Percentiles rank a stretch among this genome's conserved stretches.
These are phyloP conservation scores for Apeira syringaria DNA, from an alignment of 2,888 invertebrate genomes.

Conservation along the genomic window DNA sequence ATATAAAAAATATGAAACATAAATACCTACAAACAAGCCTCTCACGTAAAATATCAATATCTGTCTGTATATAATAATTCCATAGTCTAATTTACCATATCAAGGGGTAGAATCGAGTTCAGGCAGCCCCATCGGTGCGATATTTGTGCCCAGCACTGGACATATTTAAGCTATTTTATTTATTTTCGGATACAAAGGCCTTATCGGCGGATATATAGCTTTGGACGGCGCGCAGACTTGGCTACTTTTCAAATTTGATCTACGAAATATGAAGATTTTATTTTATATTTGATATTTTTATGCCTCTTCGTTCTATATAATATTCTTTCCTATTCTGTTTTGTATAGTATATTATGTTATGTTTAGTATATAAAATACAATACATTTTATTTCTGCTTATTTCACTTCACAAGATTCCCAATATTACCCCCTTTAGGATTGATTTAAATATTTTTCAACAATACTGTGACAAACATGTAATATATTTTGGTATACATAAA, in stretches of 20 bases:
- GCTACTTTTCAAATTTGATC: constrained; percentile 24
- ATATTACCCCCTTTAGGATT: no score
- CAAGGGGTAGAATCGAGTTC: constrained; percentile 32
- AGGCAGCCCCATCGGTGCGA: constrained; percentile 37
- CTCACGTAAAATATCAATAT: constrained; percentile 17
- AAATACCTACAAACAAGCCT: constrained; percentile 10
- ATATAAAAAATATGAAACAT: no score
- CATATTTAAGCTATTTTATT: constrained; percentile 81
- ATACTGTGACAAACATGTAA: no score
- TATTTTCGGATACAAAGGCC: constrained; percentile 80
- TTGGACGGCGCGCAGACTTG: constrained; percentile 43
- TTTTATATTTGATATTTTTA: neutral
- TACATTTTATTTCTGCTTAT: no score
- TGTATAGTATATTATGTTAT: no score
- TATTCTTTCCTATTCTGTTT: no score
- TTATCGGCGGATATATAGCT: constrained; percentile 75
- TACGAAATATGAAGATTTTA: neutral
- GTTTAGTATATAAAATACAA: no score
- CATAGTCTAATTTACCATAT: constrained; percentile 31
- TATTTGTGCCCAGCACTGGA: constrained; percentile 65
- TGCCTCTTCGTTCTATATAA: no score
- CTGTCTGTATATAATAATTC: constrained; percentile 21
- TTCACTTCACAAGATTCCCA: no score
- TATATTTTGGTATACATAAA: no score
- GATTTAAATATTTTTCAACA: no score